A percentile compares a stretch with the other conserved stretches of the same genome.
Evolutionary conservation across 2,113 vertebrate genomes (phyloP).

Genomic region (Coptodon bakossiorum): DNA sequence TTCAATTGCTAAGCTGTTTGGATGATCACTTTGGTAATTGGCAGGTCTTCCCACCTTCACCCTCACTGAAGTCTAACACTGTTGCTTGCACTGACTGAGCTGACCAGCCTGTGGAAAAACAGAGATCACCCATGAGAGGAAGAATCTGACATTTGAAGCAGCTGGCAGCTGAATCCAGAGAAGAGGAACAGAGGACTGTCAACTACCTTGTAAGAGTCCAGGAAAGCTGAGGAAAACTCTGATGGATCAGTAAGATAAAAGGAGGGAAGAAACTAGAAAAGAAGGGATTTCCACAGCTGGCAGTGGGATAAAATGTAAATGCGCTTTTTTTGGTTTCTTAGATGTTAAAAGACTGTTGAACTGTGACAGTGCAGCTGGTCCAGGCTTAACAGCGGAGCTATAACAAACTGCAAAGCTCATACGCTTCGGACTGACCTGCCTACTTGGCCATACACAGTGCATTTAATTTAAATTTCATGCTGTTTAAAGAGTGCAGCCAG

Average conservation of each 20-base stretch:
- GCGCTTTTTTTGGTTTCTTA: background rate
- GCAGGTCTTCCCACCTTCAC: background rate
- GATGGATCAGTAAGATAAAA: background rate
- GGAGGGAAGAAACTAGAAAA: background rate
- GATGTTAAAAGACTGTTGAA: background rate
- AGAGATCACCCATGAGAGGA: background rate
- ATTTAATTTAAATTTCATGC: background rate
- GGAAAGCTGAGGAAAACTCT: background rate
- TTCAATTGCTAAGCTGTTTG: background rate
- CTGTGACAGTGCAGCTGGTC: background rate
- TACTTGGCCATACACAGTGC: background rate
- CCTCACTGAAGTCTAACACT: background rate
- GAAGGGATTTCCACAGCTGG: background rate
- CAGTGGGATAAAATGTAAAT: background rate
- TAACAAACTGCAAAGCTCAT: background rate
- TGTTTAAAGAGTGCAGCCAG: background rate
- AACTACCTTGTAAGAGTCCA: background rate
- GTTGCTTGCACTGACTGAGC: background rate
- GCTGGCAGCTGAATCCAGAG: background rate
- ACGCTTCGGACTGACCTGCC: fast-evolving
- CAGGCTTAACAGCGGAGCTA: background rate
- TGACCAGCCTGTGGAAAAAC: background rate
- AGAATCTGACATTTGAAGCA: background rate
- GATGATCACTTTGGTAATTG: background rate
- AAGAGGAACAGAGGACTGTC: background rate